Conservation (phyloP, 2,113 vertebrate genomes). For the Zosterops japonicus region DNA sequence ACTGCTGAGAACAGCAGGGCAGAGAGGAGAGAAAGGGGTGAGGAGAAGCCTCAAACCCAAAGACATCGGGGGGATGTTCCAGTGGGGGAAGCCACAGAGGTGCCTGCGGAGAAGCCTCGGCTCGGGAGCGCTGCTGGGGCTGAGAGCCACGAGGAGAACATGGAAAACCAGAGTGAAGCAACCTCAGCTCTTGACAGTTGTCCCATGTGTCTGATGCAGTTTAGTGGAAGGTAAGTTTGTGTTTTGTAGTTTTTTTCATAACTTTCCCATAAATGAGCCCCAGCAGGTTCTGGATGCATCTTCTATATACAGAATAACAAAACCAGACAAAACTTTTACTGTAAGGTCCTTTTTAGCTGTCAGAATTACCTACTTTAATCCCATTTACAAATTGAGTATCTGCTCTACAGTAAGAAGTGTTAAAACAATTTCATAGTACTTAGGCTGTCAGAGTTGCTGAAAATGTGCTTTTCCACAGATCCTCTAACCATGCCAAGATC, state of each 20-base stretch:
- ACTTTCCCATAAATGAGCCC: not conserved
- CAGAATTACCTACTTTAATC: not conserved
- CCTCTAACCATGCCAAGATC: not conserved
- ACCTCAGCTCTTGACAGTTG: constrained; percentile 71
- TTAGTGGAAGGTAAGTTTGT: constrained; percentile 78
- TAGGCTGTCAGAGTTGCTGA: not conserved
- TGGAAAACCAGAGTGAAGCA: not conserved
- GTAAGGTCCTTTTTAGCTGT: not conserved
- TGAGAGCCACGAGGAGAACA: not conserved
- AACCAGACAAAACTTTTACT: not conserved
- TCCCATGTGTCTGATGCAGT: constrained; percentile 82
- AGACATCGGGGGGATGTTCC: rapidly evolving
- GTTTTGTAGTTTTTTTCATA: not conserved
- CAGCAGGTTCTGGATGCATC: not conserved
- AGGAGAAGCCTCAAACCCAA: not conserved
- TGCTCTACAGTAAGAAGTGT: not conserved
- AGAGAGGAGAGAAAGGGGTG: rapidly evolving
- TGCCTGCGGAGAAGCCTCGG: rapidly evolving
- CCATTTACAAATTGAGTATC: not conserved
- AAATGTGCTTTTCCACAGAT: not conserved
- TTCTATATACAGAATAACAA: not conserved
- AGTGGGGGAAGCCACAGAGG: rapidly evolving
- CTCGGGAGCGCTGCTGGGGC: rapidly evolving
- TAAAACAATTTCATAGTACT: not conserved
- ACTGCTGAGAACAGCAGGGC: not conserved